phyloP scores from a whole-genome alignment of 2,113 vertebrate genomes.

The Vimba vimba region DNA sequence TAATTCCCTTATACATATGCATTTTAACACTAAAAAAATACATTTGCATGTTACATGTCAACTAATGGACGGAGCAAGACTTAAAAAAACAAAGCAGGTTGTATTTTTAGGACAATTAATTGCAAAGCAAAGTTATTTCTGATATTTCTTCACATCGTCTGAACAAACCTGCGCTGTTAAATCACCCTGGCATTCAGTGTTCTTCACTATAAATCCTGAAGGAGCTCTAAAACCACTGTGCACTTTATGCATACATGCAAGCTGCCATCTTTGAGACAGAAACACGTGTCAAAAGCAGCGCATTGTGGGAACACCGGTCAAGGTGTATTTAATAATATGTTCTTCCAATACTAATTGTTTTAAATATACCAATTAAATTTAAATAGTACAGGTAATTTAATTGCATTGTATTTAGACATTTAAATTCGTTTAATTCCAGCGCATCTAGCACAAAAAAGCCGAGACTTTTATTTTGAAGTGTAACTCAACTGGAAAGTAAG shows the following conservation, averaged over 20 bases:
- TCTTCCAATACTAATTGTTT: not conserved
- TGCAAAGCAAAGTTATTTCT: not conserved
- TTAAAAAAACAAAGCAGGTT: not conserved
- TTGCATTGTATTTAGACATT: not conserved
- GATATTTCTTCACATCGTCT: not conserved
- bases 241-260: not conserved
- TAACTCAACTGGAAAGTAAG: not conserved
- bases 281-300: constrained; percentile 35
- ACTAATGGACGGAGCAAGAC: not conserved
- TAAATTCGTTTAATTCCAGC: not conserved
- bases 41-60: not conserved
- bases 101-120: not conserved
- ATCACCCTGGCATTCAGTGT: not conserved
- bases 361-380: not conserved
- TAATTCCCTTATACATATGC: not conserved
- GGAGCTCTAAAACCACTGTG: not conserved
- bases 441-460: not conserved
- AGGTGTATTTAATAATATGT: not conserved
- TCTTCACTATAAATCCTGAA: constrained; percentile 8
- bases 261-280: constrained; percentile 36
- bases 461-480: constrained; percentile 44
- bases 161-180: constrained; percentile 11
- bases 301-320: not conserved
- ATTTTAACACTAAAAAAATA: not conserved
- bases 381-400: not conserved